phyloP scores from a whole-genome alignment of 2,888 invertebrate species.

The Steromphala cineraria region DNA sequence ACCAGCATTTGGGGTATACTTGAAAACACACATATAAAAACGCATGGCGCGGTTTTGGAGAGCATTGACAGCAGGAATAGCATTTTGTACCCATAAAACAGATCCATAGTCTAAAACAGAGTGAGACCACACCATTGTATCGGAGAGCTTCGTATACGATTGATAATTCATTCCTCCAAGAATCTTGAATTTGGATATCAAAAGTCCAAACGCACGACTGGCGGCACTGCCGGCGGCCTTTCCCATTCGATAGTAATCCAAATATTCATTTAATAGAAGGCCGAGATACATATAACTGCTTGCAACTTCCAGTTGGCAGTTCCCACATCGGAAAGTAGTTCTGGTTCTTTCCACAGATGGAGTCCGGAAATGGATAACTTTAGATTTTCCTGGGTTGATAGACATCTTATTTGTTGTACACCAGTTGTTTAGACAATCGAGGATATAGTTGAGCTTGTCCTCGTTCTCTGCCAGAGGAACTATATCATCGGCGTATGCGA shows the following conservation, averaged over 20 bases:
- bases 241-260: background rate
- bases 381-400: background rate
- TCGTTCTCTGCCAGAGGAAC: background rate
- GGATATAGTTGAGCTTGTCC: background rate
- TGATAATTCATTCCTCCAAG: background rate
- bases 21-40: too few species aligned
- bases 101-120: background rate
- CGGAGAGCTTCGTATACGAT: background rate
- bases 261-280: background rate
- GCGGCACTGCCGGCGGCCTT: background rate
- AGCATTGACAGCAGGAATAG: background rate
- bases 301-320: background rate
- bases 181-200: background rate
- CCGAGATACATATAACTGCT: too few species aligned
- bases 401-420: background rate
- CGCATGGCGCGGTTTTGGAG: background rate
- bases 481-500: background rate
- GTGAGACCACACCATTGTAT: background rate
- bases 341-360: background rate
- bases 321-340: background rate
- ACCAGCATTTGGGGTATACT: too few species aligned
- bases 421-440: background rate
- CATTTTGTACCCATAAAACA: background rate
- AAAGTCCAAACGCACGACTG: background rate
- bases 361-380: background rate